phyloP scores from a whole-genome alignment of 2,113 vertebrate genomes.

The Phalacrocorax brasilianus region DNA sequence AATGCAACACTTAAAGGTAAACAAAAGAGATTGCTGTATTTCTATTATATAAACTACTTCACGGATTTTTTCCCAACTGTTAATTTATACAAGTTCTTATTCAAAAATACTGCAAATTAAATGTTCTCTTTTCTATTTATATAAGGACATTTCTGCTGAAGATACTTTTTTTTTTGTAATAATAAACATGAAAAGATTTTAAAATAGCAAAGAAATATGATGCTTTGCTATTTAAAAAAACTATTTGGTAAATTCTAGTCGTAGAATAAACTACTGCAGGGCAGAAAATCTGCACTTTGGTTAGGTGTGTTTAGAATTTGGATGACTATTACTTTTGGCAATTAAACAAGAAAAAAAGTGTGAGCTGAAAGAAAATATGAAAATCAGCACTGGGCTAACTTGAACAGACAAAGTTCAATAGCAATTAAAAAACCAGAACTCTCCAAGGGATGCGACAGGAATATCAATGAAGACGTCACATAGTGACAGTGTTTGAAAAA shows the following conservation, averaged over 20 bases:
- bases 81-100: neutral
- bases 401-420: neutral
- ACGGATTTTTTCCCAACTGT: neutral
- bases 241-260: neutral
- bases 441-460: neutral
- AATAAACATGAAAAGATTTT: neutral
- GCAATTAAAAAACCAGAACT: neutral
- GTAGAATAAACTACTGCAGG: neutral
- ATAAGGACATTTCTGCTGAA: neutral
- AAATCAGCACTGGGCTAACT: neutral
- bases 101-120: neutral
- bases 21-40: neutral
- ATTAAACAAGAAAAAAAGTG: neutral
- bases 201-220: neutral
- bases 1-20: neutral
- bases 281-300: neutral
- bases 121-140: neutral
- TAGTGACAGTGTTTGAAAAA: neutral
- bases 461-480: neutral
- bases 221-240: neutral
- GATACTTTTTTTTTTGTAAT: neutral
- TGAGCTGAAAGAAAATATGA: neutral
- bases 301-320: neutral
- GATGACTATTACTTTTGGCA: neutral
- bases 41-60: neutral